A percentile compares a stretch with the other conserved stretches of the same genome.
Conservation (phyloP, 2,797 vertebrate species). For the Chloroceryle inda region DNA sequence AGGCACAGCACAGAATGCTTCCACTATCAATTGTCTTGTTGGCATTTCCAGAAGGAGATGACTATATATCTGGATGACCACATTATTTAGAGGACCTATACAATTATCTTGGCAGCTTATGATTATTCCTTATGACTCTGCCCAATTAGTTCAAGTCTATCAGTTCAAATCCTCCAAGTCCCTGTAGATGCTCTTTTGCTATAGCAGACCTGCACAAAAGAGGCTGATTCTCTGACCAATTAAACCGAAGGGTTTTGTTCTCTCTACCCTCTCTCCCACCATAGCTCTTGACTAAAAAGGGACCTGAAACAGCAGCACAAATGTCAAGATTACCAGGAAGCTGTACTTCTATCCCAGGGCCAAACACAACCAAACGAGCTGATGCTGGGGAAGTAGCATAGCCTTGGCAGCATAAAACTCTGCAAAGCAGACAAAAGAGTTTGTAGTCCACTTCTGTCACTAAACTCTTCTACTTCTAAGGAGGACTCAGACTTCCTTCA, state of each 20-base stretch:
- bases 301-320: accelerated
- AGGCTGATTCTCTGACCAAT: not conserved
- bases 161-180: not conserved
- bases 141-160: not conserved
- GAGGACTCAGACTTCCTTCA: not conserved
- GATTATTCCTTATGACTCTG: not conserved
- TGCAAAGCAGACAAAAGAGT: not conserved
- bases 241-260: not conserved
- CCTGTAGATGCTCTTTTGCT: not conserved
- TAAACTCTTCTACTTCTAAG: not conserved
- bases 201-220: not conserved
- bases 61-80: not conserved
- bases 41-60: not conserved
- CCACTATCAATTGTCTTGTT: not conserved
- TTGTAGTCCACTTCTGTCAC: not conserved
- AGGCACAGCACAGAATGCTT: not conserved
- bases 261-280: not conserved
- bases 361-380: not conserved
- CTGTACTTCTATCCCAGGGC: not conserved
- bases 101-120: not conserved
- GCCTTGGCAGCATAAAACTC: not conserved
- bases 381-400: not conserved
- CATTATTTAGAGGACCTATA: not conserved
- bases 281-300: not conserved
- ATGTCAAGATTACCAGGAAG: not conserved